These are phyloP conservation scores for Lerista edwardsae DNA, from an alignment of 2,797 vertebrate genomes.

Conservation along the genomic window DNA sequence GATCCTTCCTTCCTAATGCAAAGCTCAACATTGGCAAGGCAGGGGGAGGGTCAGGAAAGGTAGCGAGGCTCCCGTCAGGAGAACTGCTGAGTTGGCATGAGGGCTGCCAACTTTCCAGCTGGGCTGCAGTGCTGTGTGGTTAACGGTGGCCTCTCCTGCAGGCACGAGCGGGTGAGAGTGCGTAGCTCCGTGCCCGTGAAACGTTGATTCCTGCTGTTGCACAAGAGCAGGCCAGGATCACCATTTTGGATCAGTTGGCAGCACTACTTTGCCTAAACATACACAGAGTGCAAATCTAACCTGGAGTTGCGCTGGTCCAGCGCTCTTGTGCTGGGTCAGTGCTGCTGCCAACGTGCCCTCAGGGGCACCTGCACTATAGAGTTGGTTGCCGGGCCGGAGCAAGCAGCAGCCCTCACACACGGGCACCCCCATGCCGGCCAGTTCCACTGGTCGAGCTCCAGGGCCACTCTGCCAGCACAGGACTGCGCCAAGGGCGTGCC, in stretches of 20 bases:
- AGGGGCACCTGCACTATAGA: no score
- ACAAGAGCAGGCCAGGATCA: background rate
- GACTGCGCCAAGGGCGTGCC: no score
- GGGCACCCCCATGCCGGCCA: no score
- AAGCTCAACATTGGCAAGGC: background rate
- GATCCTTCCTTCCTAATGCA: constrained; percentile 67
- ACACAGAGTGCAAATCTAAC: no score
- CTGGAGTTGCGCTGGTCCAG: no score
- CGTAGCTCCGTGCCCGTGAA: no score
- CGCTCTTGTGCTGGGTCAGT: no score
- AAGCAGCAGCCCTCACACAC: no score
- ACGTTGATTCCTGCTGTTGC: background rate
- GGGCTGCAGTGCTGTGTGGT: background rate
- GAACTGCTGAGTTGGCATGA: background rate
- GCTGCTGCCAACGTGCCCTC: no score
- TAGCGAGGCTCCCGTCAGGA: background rate
- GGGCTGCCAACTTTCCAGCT: background rate
- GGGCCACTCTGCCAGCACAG: no score
- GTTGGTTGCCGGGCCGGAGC: no score
- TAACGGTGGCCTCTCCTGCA: background rate
- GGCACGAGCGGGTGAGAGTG: background rate
- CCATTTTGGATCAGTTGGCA: background rate
- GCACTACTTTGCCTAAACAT: background rate
- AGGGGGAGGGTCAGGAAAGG: background rate
- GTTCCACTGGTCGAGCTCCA: no score